phyloP scores from a whole-genome alignment of 2,113 vertebrate genomes.

The Sterna hirundo region DNA sequence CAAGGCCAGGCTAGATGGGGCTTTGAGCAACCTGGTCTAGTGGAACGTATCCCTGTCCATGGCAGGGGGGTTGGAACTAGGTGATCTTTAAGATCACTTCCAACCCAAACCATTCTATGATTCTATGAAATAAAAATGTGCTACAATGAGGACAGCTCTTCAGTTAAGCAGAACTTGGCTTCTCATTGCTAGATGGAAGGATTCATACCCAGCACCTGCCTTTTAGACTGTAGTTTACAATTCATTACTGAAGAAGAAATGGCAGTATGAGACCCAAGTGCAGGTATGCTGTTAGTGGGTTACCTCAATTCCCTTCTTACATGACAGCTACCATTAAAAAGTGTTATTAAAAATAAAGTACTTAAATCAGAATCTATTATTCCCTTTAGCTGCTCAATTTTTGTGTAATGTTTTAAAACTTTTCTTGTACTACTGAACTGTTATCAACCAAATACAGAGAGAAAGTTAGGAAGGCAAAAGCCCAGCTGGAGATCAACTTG shows the following conservation, averaged over 20 bases:
- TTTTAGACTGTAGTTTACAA: neutral
- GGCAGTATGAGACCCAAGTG: neutral
- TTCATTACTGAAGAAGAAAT: neutral
- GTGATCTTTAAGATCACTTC: too few relatives aligned
- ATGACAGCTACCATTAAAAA: neutral
- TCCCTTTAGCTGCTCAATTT: neutral
- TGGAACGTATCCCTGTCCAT: too few relatives aligned
- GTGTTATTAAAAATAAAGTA: neutral
- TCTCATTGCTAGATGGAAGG: neutral
- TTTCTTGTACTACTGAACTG: neutral
- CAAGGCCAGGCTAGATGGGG: too few relatives aligned
- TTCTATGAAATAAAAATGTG: neutral
- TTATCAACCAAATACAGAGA: neutral
- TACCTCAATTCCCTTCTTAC: neutral
- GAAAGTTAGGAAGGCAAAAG: too few relatives aligned
- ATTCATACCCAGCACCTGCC: neutral
- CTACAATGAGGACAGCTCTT: neutral
- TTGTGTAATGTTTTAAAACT: neutral
- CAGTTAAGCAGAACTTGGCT: neutral
- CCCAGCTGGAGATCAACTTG: too few relatives aligned
- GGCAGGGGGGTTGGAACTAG: too few relatives aligned
- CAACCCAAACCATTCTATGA: too few relatives aligned
- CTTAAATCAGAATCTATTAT: neutral
- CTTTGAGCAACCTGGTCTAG: too few relatives aligned
- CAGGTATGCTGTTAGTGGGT: neutral